A percentile compares a stretch with the other conserved stretches of the same genome.
These are phyloP conservation scores for Cyclina sinensis DNA, from an alignment of 1,140 invertebrate genomes.

Conservation along the genomic window DNA sequence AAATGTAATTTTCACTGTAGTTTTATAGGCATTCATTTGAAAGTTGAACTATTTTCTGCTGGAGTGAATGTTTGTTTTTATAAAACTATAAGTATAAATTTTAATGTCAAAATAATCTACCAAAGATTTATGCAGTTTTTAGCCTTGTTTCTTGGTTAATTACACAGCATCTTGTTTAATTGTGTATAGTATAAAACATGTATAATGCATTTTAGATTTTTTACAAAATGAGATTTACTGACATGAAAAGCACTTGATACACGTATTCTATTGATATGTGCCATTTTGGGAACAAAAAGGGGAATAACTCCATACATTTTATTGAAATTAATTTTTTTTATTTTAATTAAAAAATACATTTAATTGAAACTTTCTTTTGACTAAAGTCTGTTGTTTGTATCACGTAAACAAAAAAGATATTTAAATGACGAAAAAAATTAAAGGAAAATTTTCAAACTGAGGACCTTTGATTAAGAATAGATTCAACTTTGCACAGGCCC, in stretches of 20 bases:
- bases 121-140: constrained; percentile 28
- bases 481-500: no score
- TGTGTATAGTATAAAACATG: not conserved
- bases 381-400: no score
- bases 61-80: constrained; percentile 1
- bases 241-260: not conserved
- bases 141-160: not conserved
- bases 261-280: not conserved
- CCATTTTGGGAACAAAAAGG: not conserved
- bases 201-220: not conserved
- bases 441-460: no score
- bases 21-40: no score
- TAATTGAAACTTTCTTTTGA: no score
- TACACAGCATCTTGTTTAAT: not conserved
- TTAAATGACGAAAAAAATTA: no score
- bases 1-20: no score
- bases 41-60: not conserved
- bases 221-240: not conserved
- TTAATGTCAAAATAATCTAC: constrained; percentile 28
- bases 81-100: not conserved
- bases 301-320: not conserved
- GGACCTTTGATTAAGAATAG: no score
- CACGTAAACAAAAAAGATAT: no score
- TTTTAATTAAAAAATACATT: not conserved
- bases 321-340: not conserved